Base-by-base conservation (phyloP, 1,140 invertebrate genomes). In the Rhizoglyphus robini region DNA sequence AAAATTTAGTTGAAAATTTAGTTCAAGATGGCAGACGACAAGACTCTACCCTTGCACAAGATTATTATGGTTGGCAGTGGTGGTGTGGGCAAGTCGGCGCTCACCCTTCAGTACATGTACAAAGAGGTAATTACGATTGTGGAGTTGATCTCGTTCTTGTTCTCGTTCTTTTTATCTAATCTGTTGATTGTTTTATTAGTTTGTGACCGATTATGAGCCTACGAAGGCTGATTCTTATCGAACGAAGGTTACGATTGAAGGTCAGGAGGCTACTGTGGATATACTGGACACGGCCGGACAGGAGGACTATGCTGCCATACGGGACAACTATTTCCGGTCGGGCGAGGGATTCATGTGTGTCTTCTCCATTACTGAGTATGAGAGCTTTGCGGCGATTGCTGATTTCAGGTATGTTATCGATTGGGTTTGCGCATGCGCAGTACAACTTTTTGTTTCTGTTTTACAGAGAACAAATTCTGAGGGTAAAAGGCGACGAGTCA, bases 61-160 rank as follows among this genome's bases (percentile, higher is more conserved):
- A 78, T 82, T 11, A 82, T 83, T 46, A 83, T 82, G 81, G 81
- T 83, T 31, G 81, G 81, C 13, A 77, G 74, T 74, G 81, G 81
- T 47, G 81, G 80, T 68, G 81, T 82, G 15, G 81, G 81, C 4
- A 82, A 82, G 71, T 82, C 80, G 29, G 81, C 81, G 5, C 72
- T 82, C 20, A 82, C 81, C 4, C 70, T 82, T 36, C 81, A 83
- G 70, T 82, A 82, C 68, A 81, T 82, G 80, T 82, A 82, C 72
- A 80, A 82, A 72, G 81, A 82, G 75, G 80, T 65, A 58, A 63
- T 38, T 0, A 25, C 18, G 18, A 27, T 3, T 46, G 2, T 20
- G 2, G 15, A 15, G 1, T n/a, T 46, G 18, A 1, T 46, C 23
- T 49, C 4, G 5, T 51, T 51, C 11, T 51, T 13, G 48, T 11